Evolutionary conservation across 2,113 vertebrate species (phyloP).

Genomic region (Ariopsis seemanni): DNA sequence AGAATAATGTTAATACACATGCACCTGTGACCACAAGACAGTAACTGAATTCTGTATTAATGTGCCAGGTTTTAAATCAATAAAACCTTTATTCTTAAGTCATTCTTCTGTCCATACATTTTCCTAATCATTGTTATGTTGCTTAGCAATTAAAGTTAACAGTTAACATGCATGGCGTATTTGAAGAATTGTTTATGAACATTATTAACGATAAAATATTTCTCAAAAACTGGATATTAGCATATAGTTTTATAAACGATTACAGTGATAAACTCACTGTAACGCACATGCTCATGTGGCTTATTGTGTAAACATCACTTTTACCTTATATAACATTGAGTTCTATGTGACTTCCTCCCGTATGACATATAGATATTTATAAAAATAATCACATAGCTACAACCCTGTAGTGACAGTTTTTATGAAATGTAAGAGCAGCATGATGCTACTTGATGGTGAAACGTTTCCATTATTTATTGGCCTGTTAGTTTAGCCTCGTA

Average conservation of each 20-base stretch:
- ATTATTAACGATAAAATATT: neutral
- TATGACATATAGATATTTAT: neutral
- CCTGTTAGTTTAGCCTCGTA: neutral
- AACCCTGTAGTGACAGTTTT: neutral
- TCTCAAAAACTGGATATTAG: neutral
- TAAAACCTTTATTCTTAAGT: neutral
- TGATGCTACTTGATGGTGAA: neutral
- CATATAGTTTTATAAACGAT: neutral
- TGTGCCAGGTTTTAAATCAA: neutral
- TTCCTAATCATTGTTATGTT: neutral
- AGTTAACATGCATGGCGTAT: neutral
- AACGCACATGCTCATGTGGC: neutral
- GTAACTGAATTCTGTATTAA: neutral
- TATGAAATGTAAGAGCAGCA: neutral
- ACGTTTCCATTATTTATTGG: neutral
- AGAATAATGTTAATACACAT: neutral
- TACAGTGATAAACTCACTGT: neutral
- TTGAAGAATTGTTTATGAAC: neutral
- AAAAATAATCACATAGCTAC: neutral
- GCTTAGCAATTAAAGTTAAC: neutral
- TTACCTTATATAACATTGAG: neutral
- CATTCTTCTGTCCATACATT: neutral
- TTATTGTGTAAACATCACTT: neutral
- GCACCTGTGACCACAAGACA: neutral
- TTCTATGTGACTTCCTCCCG: neutral